phyloP scores from a whole-genome alignment of 2,113 vertebrate genomes.

The Clupea harengus region DNA sequence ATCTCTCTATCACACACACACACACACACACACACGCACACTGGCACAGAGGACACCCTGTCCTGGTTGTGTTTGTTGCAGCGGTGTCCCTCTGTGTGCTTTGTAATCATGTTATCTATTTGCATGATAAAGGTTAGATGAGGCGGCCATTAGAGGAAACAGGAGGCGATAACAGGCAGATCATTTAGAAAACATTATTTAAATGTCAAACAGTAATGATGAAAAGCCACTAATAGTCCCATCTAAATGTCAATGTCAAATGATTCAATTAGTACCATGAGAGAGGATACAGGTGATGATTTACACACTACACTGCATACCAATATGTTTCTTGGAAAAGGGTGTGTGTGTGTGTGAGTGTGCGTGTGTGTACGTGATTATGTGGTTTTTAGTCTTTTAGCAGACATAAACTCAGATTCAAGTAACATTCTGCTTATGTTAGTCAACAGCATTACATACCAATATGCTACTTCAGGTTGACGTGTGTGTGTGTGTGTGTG shows the following conservation, averaged over 20 bases:
- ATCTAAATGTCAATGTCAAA: slow-evolving; percentile 77
- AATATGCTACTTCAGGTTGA: too few relatives aligned
- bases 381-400: too few relatives aligned
- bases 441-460: too few relatives aligned
- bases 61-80: slow-evolving; percentile 52
- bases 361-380: too few relatives aligned
- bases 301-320: slow-evolving; percentile 63
- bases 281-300: slow-evolving; percentile 62
- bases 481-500: too few relatives aligned
- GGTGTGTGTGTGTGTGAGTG: too few relatives aligned
- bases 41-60: slow-evolving; percentile 46
- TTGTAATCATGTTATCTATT: slow-evolving; percentile 58
- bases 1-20: too few relatives aligned
- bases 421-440: too few relatives aligned
- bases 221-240: slow-evolving; percentile 64
- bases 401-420: too few relatives aligned
- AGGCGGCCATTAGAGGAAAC: slow-evolving; percentile 58
- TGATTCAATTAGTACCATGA: slow-evolving; percentile 70
- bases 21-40: slow-evolving; percentile 7
- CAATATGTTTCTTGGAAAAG: slow-evolving; percentile 10
- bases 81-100: slow-evolving; percentile 41
- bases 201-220: slow-evolving; percentile 74
- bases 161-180: slow-evolving; percentile 64
- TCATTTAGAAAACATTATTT: slow-evolving; percentile 72
- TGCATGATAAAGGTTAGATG: slow-evolving; percentile 46